Percentiles rank a stretch among this genome's conserved stretches.
phyloP scores from a whole-genome alignment of 1,140 invertebrate species.

The Thalassaphorura encarpata region DNA sequence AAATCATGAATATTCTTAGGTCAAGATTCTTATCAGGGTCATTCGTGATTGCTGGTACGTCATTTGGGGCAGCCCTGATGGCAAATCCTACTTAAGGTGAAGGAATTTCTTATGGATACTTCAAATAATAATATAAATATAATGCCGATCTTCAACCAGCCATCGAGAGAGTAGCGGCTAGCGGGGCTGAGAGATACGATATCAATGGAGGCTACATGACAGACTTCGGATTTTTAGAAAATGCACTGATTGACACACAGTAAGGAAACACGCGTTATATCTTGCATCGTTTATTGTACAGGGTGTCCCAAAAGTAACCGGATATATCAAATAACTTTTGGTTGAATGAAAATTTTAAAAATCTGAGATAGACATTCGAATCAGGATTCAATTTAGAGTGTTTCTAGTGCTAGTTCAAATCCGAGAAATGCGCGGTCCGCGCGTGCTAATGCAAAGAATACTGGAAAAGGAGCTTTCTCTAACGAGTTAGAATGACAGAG shows the following conservation, averaged over 20 bases:
- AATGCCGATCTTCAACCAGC: slow-evolving; percentile 13
- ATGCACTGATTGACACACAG: slow-evolving; percentile 10
- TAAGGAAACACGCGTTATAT: background rate
- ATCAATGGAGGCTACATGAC: slow-evolving; percentile 12
- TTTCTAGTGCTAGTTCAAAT: no score
- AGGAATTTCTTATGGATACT: slow-evolving; percentile 19
- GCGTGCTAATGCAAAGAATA: no score
- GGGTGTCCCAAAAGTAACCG: no score
- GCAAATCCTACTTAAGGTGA: slow-evolving; percentile 2
- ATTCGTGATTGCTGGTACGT: slow-evolving; percentile 9
- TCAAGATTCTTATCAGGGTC: background rate
- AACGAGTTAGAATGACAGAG: no score
- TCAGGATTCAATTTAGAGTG: no score
- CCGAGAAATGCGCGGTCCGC: no score
- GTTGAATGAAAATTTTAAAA: no score
- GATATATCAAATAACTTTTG: no score
- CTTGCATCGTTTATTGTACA: background rate
- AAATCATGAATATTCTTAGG: slow-evolving; percentile 9
- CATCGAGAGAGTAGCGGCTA: slow-evolving; percentile 7
- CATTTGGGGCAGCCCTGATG: slow-evolving; percentile 8
- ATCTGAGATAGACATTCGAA: no score
- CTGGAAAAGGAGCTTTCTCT: no score
- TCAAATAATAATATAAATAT: no score
- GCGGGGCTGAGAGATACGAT: background rate
- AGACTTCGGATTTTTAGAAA: slow-evolving; percentile 15